Percentiles rank a stretch among this genome's conserved stretches.
Evolutionary conservation across 2,888 invertebrate genomes (phyloP).

Genomic region (Entomobrya multifasciata): DNA sequence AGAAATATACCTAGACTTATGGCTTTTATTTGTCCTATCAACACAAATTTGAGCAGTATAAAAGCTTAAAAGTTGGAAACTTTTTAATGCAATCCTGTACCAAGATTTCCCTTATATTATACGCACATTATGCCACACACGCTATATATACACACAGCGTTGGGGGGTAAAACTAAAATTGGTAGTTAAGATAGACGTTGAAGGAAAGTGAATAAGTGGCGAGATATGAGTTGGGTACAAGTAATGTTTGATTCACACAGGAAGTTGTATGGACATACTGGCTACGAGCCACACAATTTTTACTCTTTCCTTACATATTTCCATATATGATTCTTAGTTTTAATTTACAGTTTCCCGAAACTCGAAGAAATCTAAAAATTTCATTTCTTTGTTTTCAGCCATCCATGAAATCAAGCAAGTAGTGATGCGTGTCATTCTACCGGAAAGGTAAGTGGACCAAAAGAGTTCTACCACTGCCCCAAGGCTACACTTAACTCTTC

Average conservation of each 20-base stretch:
- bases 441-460: slow-evolving; percentile 49
- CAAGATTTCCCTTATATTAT: not conserved
- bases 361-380: slow-evolving; percentile 28
- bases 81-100: not conserved
- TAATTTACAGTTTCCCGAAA: slow-evolving; percentile 64
- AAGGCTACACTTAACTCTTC: slow-evolving; percentile 19
- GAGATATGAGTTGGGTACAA: not conserved
- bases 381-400: slow-evolving; percentile 53
- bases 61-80: not conserved
- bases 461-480: not conserved
- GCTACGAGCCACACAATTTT: slow-evolving; percentile 2
- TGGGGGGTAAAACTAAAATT: no score
- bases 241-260: not conserved
- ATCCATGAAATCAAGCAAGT: slow-evolving; percentile 61
- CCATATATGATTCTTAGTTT: not conserved
- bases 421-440: slow-evolving; percentile 63
- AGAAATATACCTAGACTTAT: not conserved
- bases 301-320: not conserved
- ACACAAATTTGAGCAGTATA: not conserved
- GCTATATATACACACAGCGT: no score
- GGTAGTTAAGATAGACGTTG: no score
- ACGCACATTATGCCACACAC: no score
- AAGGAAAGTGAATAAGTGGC: not conserved
- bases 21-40: not conserved
- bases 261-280: slow-evolving; percentile 21